Percentiles rank a stretch among this genome's conserved stretches.
These are phyloP conservation scores for Myzus persicae DNA, from an alignment of 1,140 invertebrate species.

Conservation along the genomic window DNA sequence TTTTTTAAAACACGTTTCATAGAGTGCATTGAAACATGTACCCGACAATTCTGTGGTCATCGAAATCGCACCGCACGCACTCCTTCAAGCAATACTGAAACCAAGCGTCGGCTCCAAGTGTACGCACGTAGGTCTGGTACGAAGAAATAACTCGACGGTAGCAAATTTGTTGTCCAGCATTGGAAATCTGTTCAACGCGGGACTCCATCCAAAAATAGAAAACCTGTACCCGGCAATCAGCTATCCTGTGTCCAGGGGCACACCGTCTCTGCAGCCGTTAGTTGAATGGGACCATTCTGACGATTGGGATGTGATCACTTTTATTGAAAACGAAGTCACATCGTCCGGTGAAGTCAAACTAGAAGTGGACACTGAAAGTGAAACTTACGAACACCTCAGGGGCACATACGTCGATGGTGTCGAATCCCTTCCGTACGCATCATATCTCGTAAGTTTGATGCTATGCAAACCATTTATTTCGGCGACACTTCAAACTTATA, in stretches of 20 bases:
- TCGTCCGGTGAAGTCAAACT: conserved; percentile 31
- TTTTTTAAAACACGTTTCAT: neutral
- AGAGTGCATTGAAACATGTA: conserved; percentile 80
- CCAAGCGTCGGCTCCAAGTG: conserved; percentile 49
- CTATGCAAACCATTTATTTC: neutral
- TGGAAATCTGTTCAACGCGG: conserved; percentile 71
- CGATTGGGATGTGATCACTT: conserved; percentile 60
- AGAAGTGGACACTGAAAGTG: conserved; percentile 28
- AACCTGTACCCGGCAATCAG: conserved; percentile 71
- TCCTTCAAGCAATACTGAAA: conserved; percentile 64
- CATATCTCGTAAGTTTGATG: conserved; percentile 50
- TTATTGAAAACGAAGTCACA: conserved; percentile 18
- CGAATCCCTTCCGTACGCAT: conserved; percentile 40
- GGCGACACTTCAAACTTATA: neutral
- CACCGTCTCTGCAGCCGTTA: conserved; percentile 75
- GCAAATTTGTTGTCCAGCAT: conserved; percentile 54
- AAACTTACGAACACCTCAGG: conserved; percentile 15
- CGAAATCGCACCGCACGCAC: conserved; percentile 70
- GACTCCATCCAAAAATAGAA: conserved; percentile 70
- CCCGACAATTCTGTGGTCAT: conserved; percentile 81
- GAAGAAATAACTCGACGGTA: conserved; percentile 37
- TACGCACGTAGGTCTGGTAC: conserved; percentile 41
- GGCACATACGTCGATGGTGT: conserved; percentile 37
- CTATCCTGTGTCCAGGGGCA: conserved; percentile 77
- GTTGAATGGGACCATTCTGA: conserved; percentile 77